A percentile compares a stretch with the other conserved stretches of the same genome.
Conservation (phyloP, 2,888 invertebrate species). For the Zootermopsis nevadensis region DNA sequence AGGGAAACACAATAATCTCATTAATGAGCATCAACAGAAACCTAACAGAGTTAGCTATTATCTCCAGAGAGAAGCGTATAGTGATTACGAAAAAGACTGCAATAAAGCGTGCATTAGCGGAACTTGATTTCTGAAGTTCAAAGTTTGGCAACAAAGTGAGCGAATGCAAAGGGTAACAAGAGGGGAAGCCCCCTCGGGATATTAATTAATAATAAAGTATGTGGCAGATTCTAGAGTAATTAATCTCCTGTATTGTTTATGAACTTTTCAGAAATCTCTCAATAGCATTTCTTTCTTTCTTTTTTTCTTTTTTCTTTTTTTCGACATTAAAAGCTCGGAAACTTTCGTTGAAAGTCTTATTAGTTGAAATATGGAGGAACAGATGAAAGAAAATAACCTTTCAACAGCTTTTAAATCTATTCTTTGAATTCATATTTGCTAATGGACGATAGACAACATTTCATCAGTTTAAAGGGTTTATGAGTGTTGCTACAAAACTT, state of each 20-base stretch:
- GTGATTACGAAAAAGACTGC: not conserved
- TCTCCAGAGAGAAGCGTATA: not conserved
- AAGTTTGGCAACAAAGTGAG: not conserved
- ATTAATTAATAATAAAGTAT: constrained; percentile 29
- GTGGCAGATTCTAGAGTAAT: constrained; percentile 14
- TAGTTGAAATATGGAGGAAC: not conserved
- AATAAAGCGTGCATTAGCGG: constrained; percentile 5
- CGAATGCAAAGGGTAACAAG: not conserved
- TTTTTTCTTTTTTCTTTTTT: constrained; percentile 27
- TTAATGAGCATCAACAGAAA: not conserved
- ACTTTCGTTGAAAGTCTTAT: constrained; percentile 6
- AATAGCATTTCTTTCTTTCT: constrained; percentile 22
- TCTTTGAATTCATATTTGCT: constrained; percentile 2
- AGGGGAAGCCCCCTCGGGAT: not conserved
- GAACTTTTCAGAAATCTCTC: constrained; percentile 28
- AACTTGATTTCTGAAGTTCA: constrained; percentile 13
- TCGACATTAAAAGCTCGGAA: not conserved
- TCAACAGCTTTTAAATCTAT: not conserved
- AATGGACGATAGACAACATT: not conserved
- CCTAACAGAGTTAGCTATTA: constrained; percentile 13
- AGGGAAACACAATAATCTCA: constrained; percentile 4
- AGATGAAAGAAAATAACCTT: not conserved
- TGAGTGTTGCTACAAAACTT: not conserved
- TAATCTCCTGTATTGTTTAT: constrained; percentile 27
- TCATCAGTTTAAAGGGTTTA: not conserved